Evolutionary conservation across 92 coral and sea anemone species (phyloP).

Genomic region (Epizoanthus rinbou): DNA sequence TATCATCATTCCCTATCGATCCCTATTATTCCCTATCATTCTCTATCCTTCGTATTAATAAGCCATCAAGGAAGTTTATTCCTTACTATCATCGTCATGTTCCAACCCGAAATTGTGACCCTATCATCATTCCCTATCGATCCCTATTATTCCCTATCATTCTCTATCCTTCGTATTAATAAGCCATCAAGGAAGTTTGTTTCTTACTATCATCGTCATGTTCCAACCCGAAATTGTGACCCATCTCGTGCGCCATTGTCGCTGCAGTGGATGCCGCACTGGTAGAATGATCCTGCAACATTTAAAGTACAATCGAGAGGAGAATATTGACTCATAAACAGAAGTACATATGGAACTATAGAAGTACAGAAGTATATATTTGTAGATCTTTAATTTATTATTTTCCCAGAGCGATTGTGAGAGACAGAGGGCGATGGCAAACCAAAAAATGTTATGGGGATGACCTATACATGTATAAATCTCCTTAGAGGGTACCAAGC

Average conservation of each 20-base stretch:
- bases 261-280: conserved; percentile 25
- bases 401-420: too few relatives aligned
- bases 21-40: not conserved
- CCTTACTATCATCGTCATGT: conserved; percentile 36
- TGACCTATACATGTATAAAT: not conserved
- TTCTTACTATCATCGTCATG: conserved; percentile 35
- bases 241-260: conserved; percentile 55
- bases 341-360: not conserved
- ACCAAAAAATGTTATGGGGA: too few relatives aligned
- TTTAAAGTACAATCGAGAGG: not conserved
- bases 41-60: not conserved
- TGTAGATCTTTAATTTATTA: too few relatives aligned
- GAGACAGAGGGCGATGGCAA: too few relatives aligned
- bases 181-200: not conserved
- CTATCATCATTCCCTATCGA: not conserved
- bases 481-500: not conserved
- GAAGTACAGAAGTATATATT: not conserved
- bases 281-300: conserved; percentile 16
- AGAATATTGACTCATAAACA: not conserved
- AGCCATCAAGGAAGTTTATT: not conserved
- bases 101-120: conserved; percentile 56
- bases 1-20: not conserved
- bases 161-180: not conserved
- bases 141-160: not conserved
- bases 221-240: conserved; percentile 52